phyloP scores from a whole-genome alignment of 2,888 invertebrate species.

The Pristionchus arcanus region DNA sequence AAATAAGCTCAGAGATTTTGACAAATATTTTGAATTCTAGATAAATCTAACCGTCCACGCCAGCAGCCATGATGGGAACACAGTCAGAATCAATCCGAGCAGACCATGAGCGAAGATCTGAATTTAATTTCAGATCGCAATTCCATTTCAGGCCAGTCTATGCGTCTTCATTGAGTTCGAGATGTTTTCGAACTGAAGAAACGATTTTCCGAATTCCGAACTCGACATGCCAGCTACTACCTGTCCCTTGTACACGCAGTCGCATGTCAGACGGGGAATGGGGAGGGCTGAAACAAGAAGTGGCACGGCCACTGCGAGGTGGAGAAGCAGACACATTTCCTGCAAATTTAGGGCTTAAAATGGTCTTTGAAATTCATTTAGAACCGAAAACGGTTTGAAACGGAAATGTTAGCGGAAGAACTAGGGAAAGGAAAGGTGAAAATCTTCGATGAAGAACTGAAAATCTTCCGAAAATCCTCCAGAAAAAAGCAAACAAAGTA shows the following conservation, averaged over 20 bases:
- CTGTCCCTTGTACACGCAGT: not conserved
- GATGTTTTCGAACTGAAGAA: not conserved
- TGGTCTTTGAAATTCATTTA: not conserved
- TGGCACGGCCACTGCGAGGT: slow-evolving; percentile 2
- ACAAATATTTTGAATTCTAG: too few relatives aligned
- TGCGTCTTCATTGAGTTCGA: too few relatives aligned
- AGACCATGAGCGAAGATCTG: slow-evolving; percentile 65
- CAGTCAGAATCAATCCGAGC: slow-evolving; percentile 61
- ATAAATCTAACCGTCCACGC: slow-evolving; percentile 59
- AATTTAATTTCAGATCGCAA: not conserved
- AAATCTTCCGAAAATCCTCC: not conserved
- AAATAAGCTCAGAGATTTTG: too few relatives aligned
- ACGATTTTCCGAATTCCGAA: not conserved
- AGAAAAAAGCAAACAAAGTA: not conserved
- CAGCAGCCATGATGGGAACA: slow-evolving; percentile 61
- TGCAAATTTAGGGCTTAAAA: not conserved
- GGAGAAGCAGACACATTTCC: slow-evolving; percentile 24
- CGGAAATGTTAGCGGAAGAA: too few relatives aligned
- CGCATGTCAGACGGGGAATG: not conserved
- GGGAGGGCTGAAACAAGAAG: slow-evolving; percentile 29
- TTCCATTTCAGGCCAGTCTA: not conserved
- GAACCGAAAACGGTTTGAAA: too few relatives aligned
- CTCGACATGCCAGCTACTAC: not conserved
- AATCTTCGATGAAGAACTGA: too few relatives aligned
- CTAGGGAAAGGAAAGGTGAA: too few relatives aligned